A percentile compares a stretch with the other conserved stretches of the same genome.
Conservation (phyloP, 2,888 invertebrate species). For the Halocaridina rubra region DNA sequence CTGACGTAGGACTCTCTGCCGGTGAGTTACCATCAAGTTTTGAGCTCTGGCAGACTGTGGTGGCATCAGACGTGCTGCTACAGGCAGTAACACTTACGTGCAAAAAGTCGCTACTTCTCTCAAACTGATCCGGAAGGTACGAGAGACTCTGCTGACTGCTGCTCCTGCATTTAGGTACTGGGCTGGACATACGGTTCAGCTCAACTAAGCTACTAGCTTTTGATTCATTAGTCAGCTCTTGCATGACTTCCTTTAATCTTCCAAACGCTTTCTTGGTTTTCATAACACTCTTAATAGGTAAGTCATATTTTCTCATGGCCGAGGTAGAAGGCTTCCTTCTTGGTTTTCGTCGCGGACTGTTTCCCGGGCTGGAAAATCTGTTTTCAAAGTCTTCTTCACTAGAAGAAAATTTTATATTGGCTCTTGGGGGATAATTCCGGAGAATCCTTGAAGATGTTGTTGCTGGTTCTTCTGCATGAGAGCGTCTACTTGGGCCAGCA, state of each 20-base stretch:
- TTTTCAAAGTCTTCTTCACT: slow-evolving; percentile 46
- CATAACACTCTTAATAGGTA: not conserved
- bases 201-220: slow-evolving; percentile 51
- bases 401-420: slow-evolving; percentile 22
- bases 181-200: not conserved
- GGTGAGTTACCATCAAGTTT: not conserved
- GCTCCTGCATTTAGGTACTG: not conserved
- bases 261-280: not conserved
- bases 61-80: not conserved
- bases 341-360: slow-evolving; percentile 39
- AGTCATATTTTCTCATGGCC: not conserved
- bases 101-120: not conserved
- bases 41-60: not conserved
- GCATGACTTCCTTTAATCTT: slow-evolving; percentile 11
- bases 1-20: not conserved
- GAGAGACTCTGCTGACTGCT: slow-evolving; percentile 53
- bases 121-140: not conserved
- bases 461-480: not conserved
- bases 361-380: slow-evolving; percentile 18
- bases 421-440: not conserved
- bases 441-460: not conserved
- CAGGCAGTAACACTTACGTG: not conserved
- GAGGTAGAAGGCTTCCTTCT: slow-evolving; percentile 2
- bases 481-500: not conserved
- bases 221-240: slow-evolving; percentile 22